Conservation (phyloP, 2,888 invertebrate species). For the Cantharis rufa region DNA sequence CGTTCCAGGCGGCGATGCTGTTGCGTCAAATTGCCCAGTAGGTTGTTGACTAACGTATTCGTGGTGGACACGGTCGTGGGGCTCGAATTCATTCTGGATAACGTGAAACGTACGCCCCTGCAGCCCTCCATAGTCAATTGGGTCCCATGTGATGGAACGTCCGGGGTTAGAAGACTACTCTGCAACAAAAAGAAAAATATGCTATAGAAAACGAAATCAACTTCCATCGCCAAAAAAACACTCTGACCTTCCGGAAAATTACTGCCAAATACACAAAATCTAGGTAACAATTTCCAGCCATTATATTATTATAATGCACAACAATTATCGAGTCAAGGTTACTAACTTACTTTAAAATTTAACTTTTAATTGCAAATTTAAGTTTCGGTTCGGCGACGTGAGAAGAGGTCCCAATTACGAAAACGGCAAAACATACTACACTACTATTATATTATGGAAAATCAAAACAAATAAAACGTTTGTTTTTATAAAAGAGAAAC, state of each 20-base stretch:
- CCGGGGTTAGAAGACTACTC: constrained; percentile 41
- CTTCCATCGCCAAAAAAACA: background rate
- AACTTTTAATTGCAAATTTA: background rate
- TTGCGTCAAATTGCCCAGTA: constrained; percentile 49
- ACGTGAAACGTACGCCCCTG: constrained; percentile 49
- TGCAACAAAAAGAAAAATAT: constrained; percentile 35
- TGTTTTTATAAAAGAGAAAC: background rate
- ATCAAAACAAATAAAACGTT: background rate
- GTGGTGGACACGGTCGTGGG: constrained; percentile 45
- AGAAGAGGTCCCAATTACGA: background rate
- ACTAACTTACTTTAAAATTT: background rate
- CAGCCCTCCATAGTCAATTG: constrained; percentile 51
- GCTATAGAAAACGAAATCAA: background rate
- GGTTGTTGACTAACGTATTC: constrained; percentile 37
- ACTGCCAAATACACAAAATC: background rate
- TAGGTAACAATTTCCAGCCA: background rate
- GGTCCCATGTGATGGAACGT: constrained; percentile 36
- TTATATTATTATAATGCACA: background rate
- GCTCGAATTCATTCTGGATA: constrained; percentile 55
- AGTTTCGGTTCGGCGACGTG: background rate
- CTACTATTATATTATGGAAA: background rate
- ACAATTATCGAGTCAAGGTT: background rate
- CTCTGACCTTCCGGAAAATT: background rate
- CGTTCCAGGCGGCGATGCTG: constrained; percentile 59
- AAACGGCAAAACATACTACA: background rate